Evolutionary conservation across 2,888 invertebrate species (phyloP).

Genomic region (Plebejus anna): DNA sequence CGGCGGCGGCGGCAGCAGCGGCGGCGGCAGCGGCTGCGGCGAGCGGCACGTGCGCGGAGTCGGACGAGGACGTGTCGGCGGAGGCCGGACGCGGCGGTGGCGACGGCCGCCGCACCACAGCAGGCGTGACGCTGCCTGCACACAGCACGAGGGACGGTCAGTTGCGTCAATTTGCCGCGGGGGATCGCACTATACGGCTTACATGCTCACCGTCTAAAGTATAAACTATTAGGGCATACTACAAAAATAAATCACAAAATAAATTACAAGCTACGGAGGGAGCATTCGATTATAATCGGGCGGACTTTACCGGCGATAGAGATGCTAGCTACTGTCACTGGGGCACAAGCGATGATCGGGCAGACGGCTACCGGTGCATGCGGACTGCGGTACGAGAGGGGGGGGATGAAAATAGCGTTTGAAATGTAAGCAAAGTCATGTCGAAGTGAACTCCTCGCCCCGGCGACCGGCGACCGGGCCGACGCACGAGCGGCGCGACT

Average conservation of each 20-base stretch:
- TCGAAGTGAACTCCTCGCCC: not conserved
- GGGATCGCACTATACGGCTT: not conserved
- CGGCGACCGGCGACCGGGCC: conserved; percentile 29
- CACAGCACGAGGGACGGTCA: conserved; percentile 27
- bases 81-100: conserved; percentile 68
- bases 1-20: conserved; percentile 42
- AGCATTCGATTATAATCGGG: not conserved
- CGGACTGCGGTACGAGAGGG: not conserved
- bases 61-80: conserved; percentile 78
- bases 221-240: not conserved
- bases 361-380: conserved; percentile 25
- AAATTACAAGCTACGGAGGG: not conserved
- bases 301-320: not conserved
- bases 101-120: conserved; percentile 51
- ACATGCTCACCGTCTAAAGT: conserved; percentile 1
- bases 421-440: not conserved
- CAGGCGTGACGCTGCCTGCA: conserved; percentile 41
- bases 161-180: not conserved
- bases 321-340: conserved; percentile 29
- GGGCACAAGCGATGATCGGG: conserved; percentile 31
- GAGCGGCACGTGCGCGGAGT: conserved; percentile 69
- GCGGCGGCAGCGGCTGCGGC: conserved; percentile 48
- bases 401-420: not conserved
- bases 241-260: not conserved
- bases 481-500: conserved; percentile 34